Base-by-base conservation (phyloP, 2,113 vertebrate genomes). In the Perca schrenkii region DNA sequence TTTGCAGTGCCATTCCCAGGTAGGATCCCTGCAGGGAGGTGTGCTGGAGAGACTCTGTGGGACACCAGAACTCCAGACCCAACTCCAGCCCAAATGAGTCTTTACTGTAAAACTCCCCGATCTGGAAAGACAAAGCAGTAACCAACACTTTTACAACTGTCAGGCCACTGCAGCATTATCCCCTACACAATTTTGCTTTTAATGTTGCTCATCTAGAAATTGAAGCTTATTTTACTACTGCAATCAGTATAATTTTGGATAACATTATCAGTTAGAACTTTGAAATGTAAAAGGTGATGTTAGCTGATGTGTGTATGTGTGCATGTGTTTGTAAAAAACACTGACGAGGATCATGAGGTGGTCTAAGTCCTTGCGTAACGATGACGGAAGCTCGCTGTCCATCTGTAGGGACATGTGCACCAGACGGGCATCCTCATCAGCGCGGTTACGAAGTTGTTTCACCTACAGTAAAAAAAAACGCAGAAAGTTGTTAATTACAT, bases 391-490 rank as follows among this genome's bases (percentile, higher is more conserved):
- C 62, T 99, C 98, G 0, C 96, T 97, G 34, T 98, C 98, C 97
- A 98, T 97, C 94, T 99, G 98, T 77, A 98, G 85, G 7, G 97
- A 98, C 97, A 99, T 99, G 89, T 99, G 97, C 82, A 99, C 96
- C 88, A 99, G 95, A 36, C 98, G 96, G 78, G 98, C 97, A 73
- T 99, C 98, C 86, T 99, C 98, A 85, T 99, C 98, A 0, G 98
- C 98, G 57, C 98, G 97, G 83, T 99, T 99, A 80, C 97, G 96
- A 77, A 99, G 93, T 74, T 99, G 98, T 74, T 99, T 99, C 79
- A 99, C 97, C 98, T 99, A 73, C 25, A 43, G 40, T 43, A 43
- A 43, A 43, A 40, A 10, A 40, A 92, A 83, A 58, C 4, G 77
- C 5, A 28, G 10, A 52, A 52, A 31, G 0, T 19, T 6, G 0